Evolutionary conservation across 2,113 vertebrate genomes (phyloP).

Genomic region (Hippopotamus amphibius): DNA sequence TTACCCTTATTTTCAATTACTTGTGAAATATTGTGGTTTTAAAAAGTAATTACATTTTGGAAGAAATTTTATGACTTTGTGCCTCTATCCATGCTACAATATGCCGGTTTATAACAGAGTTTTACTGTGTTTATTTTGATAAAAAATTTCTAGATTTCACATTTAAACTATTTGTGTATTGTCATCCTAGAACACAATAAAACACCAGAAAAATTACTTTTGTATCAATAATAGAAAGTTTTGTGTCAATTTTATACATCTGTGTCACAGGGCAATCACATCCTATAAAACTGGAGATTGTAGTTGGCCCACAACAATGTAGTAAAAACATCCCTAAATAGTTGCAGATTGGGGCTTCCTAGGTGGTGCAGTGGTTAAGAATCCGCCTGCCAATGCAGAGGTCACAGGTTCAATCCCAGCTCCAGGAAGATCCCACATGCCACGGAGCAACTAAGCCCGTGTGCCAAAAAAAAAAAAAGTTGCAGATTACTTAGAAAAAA

Average conservation of each 20-base stretch:
- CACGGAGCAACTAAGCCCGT: too few species aligned
- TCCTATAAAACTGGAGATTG: background rate
- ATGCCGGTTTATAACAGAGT: background rate
- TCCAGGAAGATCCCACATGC: too few species aligned
- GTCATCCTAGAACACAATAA: constrained; percentile 46
- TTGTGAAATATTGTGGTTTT: background rate
- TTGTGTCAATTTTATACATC: constrained; percentile 45
- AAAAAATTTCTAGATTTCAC: background rate
- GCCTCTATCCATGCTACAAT: background rate
- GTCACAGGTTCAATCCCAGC: too few species aligned
- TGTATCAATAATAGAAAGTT: constrained; percentile 32
- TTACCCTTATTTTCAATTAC: background rate
- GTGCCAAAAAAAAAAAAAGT: background rate
- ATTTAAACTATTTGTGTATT: constrained; percentile 47
- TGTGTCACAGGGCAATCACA: background rate
- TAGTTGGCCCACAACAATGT: background rate
- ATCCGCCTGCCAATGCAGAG: too few species aligned
- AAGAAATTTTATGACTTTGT: constrained; percentile 38
- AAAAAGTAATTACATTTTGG: constrained; percentile 54
- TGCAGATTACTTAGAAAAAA: constrained; percentile 37
- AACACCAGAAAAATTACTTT: background rate
- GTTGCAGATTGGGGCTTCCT: background rate
- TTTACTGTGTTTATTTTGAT: background rate
- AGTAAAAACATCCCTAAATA: constrained; percentile 46
- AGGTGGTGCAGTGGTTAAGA: too few species aligned